phyloP scores from a whole-genome alignment of 1,140 invertebrate genomes.

The Drosophila grimshawi region DNA sequence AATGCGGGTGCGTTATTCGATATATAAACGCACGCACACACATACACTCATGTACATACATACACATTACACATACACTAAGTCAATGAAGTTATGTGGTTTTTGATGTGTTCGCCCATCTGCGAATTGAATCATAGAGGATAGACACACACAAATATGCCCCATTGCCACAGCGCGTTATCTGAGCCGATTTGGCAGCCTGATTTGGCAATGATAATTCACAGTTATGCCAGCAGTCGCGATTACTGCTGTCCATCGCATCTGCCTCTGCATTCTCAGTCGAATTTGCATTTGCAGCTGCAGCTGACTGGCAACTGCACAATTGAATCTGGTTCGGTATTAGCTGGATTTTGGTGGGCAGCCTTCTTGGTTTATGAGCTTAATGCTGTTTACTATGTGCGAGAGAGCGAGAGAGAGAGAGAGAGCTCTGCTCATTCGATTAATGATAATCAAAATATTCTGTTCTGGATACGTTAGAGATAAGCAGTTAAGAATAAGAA shows the following conservation, averaged over 20 bases:
- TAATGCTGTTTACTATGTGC: conserved; percentile 13
- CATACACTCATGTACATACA: not conserved
- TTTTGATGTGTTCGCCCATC: conserved; percentile 52
- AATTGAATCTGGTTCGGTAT: too few relatives aligned
- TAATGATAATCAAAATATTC: not conserved
- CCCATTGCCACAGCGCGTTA: conserved; percentile 47
- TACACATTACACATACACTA: conserved; percentile 39
- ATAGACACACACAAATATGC: too few relatives aligned
- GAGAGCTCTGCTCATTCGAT: conserved; percentile 6
- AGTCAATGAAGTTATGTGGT: conserved; percentile 68
- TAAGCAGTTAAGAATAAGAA: too few relatives aligned
- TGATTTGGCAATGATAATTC: conserved; percentile 75
- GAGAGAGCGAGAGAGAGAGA: not conserved
- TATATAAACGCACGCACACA: conserved; percentile 28
- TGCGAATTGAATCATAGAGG: conserved; percentile 62
- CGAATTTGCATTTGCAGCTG: conserved; percentile 51
- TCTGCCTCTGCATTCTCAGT: conserved; percentile 17
- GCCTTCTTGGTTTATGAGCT: conserved; percentile 7
- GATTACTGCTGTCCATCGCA: conserved; percentile 11
- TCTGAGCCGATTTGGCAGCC: conserved; percentile 60
- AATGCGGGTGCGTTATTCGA: conserved; percentile 52
- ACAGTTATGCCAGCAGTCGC: conserved; percentile 56
- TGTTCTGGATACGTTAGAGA: too few relatives aligned
- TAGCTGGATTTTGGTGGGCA: conserved; percentile 4
- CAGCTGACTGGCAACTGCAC: conserved; percentile 45